These are phyloP conservation scores for Callionymus lyra DNA, from an alignment of 2,113 vertebrate genomes.

Conservation along the genomic window DNA sequence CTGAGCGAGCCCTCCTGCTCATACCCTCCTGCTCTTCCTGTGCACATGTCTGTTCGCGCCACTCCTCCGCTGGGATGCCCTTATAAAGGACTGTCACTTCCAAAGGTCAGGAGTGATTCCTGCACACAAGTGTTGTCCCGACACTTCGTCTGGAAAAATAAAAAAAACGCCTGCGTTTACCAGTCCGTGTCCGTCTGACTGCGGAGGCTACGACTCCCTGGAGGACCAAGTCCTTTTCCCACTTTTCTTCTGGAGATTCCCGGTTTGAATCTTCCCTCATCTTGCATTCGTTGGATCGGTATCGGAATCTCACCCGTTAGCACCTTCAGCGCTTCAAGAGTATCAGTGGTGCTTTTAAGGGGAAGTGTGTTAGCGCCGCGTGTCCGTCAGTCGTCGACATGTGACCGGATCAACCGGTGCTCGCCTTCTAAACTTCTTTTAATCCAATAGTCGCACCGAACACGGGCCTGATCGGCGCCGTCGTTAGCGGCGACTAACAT, in stretches of 20 bases:
- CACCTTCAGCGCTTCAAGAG: too few species aligned
- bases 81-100: constrained; percentile 72
- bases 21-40: constrained; percentile 21
- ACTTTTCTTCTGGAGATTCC: too few species aligned
- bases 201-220: constrained; percentile 21
- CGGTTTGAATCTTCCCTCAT: too few species aligned
- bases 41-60: constrained; percentile 64
- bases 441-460: too few species aligned
- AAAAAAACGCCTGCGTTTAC: constrained; percentile 30
- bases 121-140: constrained; percentile 72
- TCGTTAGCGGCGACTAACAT: too few species aligned
- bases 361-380: too few species aligned
- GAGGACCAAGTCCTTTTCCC: constrained; percentile 29
- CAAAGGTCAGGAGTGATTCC: constrained; percentile 70
- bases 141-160: constrained; percentile 64
- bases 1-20: constrained; percentile 25
- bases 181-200: constrained; percentile 41
- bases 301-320: too few species aligned
- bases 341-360: too few species aligned
- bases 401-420: too few species aligned
- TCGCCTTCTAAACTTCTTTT: too few species aligned
- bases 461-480: too few species aligned
- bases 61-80: constrained; percentile 57
- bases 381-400: too few species aligned
- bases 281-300: constrained; percentile 40